phyloP scores from a whole-genome alignment of 64 coral and sea anemone genomes.

The Stylophora pistillata region DNA sequence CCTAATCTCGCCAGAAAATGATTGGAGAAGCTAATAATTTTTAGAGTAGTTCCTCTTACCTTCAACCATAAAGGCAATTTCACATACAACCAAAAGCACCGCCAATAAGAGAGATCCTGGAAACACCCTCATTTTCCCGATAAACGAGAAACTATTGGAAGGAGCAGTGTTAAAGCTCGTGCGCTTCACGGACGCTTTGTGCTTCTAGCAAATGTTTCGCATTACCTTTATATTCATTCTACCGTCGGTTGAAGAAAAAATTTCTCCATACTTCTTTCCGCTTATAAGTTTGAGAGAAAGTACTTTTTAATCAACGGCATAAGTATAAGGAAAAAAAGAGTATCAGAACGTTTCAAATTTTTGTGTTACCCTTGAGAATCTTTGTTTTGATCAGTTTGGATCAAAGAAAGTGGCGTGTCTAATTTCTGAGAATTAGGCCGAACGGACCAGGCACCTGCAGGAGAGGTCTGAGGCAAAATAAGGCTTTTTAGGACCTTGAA shows the following conservation, averaged over 20 bases:
- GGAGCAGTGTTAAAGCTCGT: background rate
- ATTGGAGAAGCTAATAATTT: background rate
- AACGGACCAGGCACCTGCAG: no score
- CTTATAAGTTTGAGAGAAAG: background rate
- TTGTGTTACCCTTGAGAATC: background rate
- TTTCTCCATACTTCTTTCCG: conserved; percentile 3
- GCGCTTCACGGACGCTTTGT: background rate
- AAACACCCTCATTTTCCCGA: conserved; percentile 12
- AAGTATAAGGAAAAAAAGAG: background rate
- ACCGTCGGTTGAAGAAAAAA: background rate
- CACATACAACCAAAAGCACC: background rate
- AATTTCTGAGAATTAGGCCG: background rate
- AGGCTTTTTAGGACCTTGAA: no score
- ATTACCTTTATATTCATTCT: background rate
- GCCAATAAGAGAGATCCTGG: background rate
- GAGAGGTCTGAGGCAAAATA: no score
- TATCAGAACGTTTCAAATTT: background rate
- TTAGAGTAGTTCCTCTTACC: background rate
- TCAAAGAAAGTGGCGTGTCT: background rate
- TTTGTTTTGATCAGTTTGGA: background rate
- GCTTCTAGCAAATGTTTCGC: background rate
- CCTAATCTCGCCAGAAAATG: no score
- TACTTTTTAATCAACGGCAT: background rate
- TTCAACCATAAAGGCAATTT: background rate
- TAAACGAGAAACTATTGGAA: background rate